Conservation (phyloP, 2,113 vertebrate genomes). For the Carettochelys insculpta region DNA sequence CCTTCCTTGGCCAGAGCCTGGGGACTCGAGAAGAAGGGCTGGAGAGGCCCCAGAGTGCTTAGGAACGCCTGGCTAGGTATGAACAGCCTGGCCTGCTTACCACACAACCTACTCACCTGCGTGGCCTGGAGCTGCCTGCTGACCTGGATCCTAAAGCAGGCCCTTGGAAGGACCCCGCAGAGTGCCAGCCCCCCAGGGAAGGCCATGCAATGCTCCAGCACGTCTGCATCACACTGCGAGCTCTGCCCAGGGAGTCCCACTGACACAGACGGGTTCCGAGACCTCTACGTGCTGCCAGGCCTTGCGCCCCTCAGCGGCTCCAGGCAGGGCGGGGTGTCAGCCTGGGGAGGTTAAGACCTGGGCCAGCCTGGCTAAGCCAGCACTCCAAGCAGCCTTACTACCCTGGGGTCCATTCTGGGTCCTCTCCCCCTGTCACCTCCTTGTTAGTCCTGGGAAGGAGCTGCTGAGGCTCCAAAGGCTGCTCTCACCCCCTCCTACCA, state of each 20-base stretch:
- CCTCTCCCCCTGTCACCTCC: too few species aligned
- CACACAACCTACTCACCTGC: neutral
- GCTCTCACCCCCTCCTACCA: neutral
- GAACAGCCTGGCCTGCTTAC: neutral
- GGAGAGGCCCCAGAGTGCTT: neutral
- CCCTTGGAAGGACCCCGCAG: too few species aligned
- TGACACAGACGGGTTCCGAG: neutral
- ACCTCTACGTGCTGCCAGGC: neutral
- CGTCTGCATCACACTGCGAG: neutral
- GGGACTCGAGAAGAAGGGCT: neutral
- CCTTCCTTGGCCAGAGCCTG: neutral
- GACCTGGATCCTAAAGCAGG: too few species aligned
- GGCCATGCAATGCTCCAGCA: too few species aligned
- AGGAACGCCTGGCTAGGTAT: neutral
- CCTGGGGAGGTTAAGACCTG: neutral
- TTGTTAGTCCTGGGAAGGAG: neutral
- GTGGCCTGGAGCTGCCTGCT: neutral
- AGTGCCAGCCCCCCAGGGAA: neutral
- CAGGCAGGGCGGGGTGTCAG: neutral
- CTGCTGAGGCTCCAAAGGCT: neutral
- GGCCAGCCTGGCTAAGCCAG: neutral
- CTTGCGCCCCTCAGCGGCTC: neutral
- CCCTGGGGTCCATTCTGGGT: neutral
- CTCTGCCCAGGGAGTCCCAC: neutral
- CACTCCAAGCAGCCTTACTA: neutral